Percentiles rank a stretch among this genome's conserved stretches.
Conservation (phyloP, 2,888 invertebrate genomes). For the Drosophila anceps region DNA sequence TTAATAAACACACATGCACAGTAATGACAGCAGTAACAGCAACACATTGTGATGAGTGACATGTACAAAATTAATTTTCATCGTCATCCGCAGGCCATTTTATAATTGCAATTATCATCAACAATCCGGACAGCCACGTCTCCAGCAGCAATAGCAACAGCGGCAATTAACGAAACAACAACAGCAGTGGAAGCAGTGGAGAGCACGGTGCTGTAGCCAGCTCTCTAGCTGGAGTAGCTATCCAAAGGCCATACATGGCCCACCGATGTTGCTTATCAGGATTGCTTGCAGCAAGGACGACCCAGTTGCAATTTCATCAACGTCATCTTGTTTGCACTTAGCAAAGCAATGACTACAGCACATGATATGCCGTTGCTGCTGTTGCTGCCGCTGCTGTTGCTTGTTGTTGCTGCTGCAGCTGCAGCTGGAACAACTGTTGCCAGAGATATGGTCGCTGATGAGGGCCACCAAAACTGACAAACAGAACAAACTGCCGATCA, state of each 20-base stretch:
- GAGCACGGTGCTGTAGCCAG: conserved; percentile 5
- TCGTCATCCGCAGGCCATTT: conserved; percentile 73
- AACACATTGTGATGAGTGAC: conserved; percentile 44
- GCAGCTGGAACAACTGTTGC: conserved; percentile 53
- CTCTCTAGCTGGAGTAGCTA: not conserved
- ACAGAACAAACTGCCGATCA: conserved; percentile 37
- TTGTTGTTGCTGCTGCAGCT: conserved; percentile 29
- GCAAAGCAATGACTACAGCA: conserved; percentile 73
- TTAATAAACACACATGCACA: not conserved
- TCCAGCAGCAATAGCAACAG: conserved; percentile 21
- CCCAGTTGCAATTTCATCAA: conserved; percentile 53
- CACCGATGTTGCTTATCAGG: conserved; percentile 12
- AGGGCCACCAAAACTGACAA: conserved; percentile 17
- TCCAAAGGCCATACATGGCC: not conserved
- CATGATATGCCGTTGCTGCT: conserved; percentile 10
- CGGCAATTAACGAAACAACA: conserved; percentile 28
- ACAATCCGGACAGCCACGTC: conserved; percentile 31
- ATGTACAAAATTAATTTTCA: conserved; percentile 72
- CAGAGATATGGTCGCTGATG: conserved; percentile 22
- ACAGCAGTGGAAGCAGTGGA: not conserved
- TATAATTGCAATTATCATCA: conserved; percentile 74
- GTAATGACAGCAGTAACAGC: not conserved
- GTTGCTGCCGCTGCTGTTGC: not conserved
- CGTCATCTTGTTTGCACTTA: conserved; percentile 65
- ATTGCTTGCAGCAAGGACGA: conserved; percentile 22